Percentiles rank a stretch among this genome's conserved stretches.
These are phyloP conservation scores for Sporophila hypoxantha DNA, from an alignment of 2,113 vertebrate species.

Conservation along the genomic window DNA sequence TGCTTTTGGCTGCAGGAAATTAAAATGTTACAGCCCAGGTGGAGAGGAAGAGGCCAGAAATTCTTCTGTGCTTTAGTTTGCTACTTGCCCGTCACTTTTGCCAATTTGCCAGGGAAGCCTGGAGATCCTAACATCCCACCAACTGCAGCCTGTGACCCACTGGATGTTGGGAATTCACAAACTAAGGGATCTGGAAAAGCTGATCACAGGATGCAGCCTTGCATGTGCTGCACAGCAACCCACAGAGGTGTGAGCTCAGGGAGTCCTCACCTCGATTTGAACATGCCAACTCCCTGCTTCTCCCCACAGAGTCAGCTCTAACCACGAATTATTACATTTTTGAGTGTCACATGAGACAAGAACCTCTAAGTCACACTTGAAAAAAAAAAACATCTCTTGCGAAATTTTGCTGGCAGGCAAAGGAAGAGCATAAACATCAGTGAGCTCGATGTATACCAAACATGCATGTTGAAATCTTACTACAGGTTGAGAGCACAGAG, in stretches of 20 bases:
- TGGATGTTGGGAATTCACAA: background rate
- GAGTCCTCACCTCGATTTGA: background rate
- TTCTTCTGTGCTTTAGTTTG: background rate
- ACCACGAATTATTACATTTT: conserved; percentile 3
- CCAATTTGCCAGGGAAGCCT: background rate
- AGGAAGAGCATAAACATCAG: background rate
- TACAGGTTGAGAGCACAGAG: background rate
- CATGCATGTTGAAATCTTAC: background rate
- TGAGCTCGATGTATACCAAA: background rate
- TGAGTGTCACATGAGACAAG: conserved; percentile 7
- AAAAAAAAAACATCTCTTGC: background rate
- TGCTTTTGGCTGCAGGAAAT: background rate
- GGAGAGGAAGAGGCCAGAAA: background rate
- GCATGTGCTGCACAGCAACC: background rate
- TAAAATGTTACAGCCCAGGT: background rate
- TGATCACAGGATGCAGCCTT: background rate
- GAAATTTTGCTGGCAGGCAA: conserved; percentile 1
- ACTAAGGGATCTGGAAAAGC: background rate
- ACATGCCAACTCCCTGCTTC: background rate
- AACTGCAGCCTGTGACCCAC: background rate
- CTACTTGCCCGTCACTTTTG: background rate
- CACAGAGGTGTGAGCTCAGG: background rate
- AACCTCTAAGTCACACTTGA: background rate
- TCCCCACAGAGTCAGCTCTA: background rate
- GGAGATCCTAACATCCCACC: background rate